phyloP scores from a whole-genome alignment of 2,888 invertebrate genomes.

The Chrysolina americana region DNA sequence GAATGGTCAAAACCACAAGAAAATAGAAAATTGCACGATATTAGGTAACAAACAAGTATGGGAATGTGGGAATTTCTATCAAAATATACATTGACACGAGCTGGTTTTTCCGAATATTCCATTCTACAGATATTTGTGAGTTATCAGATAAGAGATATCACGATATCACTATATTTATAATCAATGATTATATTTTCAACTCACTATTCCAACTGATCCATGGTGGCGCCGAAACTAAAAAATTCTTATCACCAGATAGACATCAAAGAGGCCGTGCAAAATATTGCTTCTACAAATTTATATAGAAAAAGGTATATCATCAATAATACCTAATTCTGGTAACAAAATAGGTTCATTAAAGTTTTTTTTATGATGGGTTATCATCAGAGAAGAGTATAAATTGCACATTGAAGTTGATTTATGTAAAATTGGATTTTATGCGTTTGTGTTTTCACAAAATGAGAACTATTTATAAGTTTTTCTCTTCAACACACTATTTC shows the following conservation, averaged over 20 bases:
- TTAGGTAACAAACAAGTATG: background rate
- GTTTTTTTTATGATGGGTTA: too few relatives aligned
- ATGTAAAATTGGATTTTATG: too few relatives aligned
- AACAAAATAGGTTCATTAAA: too few relatives aligned
- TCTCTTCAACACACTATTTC: too few relatives aligned
- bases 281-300: background rate
- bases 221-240: background rate
- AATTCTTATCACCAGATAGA: background rate
- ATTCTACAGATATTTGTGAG: background rate
- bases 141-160: background rate
- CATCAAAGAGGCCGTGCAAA: background rate
- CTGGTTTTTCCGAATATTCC: constrained; percentile 11
- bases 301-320: background rate
- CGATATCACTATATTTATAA: background rate
- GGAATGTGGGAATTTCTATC: background rate
- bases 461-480: too few relatives aligned
- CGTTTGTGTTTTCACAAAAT: too few relatives aligned
- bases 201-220: background rate
- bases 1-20: too few relatives aligned
- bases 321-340: too few relatives aligned
- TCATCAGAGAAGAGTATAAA: too few relatives aligned
- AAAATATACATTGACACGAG: background rate
- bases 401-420: too few relatives aligned
- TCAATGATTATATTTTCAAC: background rate
- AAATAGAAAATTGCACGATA: too few relatives aligned